Conservation (phyloP, 2,888 invertebrate species). For the Cheilosia pagana region DNA sequence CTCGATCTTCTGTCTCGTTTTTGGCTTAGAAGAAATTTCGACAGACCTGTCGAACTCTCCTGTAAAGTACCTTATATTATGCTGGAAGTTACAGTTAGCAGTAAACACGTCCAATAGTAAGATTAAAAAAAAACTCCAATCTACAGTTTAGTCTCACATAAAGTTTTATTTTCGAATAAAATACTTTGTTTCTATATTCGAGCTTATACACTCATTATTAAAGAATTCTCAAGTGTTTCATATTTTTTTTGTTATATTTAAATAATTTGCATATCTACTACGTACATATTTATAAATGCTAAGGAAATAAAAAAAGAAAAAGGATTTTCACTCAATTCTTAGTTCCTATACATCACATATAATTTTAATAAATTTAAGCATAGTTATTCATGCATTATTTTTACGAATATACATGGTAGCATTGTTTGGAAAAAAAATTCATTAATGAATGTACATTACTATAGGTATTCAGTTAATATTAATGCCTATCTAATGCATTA, state of each 20-base stretch:
- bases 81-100: too few species aligned
- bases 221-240: slow-evolving; percentile 5
- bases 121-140: not conserved
- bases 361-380: slow-evolving; percentile 36
- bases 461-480: slow-evolving; percentile 24
- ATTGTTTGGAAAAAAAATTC: not conserved
- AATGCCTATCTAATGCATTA: slow-evolving; percentile 41
- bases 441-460: slow-evolving; percentile 11
- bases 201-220: slow-evolving; percentile 34
- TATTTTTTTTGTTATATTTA: slow-evolving; percentile 21
- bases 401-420: slow-evolving; percentile 14
- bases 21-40: too few species aligned
- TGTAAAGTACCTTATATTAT: too few species aligned
- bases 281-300: slow-evolving; percentile 59
- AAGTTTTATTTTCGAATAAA: slow-evolving; percentile 68
- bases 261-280: slow-evolving; percentile 59
- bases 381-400: slow-evolving; percentile 2
- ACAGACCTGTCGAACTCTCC: too few species aligned
- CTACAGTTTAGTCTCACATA: slow-evolving; percentile 67
- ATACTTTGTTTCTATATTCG: slow-evolving; percentile 43
- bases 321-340: slow-evolving; percentile 56
- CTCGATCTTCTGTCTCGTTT: too few species aligned
- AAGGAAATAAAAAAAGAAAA: slow-evolving; percentile 24
- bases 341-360: slow-evolving; percentile 51
- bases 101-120: too few species aligned